Conservation (phyloP, 2,113 vertebrate species). For the Rhea pennata region DNA sequence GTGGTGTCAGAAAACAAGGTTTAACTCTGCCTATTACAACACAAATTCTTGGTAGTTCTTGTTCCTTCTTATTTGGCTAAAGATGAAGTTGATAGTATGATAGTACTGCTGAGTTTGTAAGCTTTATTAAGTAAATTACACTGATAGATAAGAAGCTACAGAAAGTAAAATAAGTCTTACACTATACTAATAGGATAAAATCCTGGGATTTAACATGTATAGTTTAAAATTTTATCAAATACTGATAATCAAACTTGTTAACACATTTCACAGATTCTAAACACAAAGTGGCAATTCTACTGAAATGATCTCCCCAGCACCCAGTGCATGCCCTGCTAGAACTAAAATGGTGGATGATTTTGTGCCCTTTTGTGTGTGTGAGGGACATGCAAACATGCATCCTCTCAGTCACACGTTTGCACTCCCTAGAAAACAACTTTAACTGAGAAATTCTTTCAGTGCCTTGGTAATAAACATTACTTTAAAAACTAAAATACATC, state of each 20-base stretch:
- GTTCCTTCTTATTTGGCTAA: slow-evolving; percentile 19
- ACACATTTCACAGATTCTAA: background rate
- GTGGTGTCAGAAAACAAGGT: background rate
- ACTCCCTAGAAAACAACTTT: background rate
- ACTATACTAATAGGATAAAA: slow-evolving; percentile 36
- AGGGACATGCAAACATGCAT: background rate
- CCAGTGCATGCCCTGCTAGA: background rate
- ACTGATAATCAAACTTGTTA: slow-evolving; percentile 12
- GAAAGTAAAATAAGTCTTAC: background rate
- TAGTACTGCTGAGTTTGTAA: slow-evolving; percentile 9
- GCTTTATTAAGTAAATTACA: slow-evolving; percentile 42
- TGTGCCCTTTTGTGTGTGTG: background rate
- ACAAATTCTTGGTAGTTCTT: background rate
- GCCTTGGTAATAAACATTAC: background rate
- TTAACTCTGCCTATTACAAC: background rate
- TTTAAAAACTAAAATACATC: background rate
- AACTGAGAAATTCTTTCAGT: background rate
- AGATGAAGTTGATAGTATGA: background rate
- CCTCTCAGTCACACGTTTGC: background rate
- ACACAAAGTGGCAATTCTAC: background rate
- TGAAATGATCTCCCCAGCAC: background rate
- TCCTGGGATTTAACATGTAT: background rate
- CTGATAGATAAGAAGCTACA: slow-evolving; percentile 15
- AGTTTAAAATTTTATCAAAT: slow-evolving; percentile 32
- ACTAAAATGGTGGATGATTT: background rate